Conservation (phyloP, 2,888 invertebrate species). For the Cyclophora punctaria region DNA sequence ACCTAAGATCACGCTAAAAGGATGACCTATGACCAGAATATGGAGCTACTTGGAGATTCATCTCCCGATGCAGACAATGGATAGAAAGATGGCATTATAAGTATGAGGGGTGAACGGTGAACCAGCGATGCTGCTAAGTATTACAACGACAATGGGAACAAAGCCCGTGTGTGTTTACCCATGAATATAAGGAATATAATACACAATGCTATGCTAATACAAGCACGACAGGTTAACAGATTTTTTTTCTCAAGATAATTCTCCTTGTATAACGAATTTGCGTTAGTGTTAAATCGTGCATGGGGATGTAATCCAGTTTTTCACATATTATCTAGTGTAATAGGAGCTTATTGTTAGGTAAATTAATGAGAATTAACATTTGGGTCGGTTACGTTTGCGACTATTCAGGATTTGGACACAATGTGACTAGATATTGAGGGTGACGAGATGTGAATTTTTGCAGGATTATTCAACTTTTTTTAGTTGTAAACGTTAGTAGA, state of each 20-base stretch:
- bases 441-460: background rate
- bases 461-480: too few species aligned
- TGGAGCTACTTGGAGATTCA: constrained; percentile 27
- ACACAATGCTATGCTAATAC: constrained; percentile 68
- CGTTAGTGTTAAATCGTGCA: constrained; percentile 71
- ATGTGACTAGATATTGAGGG: constrained; percentile 16
- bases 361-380: constrained; percentile 55
- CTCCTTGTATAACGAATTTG: constrained; percentile 73
- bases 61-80: constrained; percentile 52
- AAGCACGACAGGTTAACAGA: constrained; percentile 66
- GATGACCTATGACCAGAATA: constrained; percentile 58
- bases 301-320: constrained; percentile 63
- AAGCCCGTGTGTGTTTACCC: constrained; percentile 72
- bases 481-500: too few species aligned
- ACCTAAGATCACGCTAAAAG: constrained; percentile 60
- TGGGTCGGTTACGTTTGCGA: constrained; percentile 18
- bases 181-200: constrained; percentile 63
- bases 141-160: constrained; percentile 63
- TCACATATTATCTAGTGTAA: constrained; percentile 61
- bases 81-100: constrained; percentile 50
- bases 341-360: constrained; percentile 54
- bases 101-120: constrained; percentile 47
- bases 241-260: constrained; percentile 66
- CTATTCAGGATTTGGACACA: constrained; percentile 1
- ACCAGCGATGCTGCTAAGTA: constrained; percentile 58